Evolutionary conservation across 1,140 invertebrate species (phyloP), one percentile per base, ranked within the genome.

Genomic region (Zaprionus vittiger): DNA sequence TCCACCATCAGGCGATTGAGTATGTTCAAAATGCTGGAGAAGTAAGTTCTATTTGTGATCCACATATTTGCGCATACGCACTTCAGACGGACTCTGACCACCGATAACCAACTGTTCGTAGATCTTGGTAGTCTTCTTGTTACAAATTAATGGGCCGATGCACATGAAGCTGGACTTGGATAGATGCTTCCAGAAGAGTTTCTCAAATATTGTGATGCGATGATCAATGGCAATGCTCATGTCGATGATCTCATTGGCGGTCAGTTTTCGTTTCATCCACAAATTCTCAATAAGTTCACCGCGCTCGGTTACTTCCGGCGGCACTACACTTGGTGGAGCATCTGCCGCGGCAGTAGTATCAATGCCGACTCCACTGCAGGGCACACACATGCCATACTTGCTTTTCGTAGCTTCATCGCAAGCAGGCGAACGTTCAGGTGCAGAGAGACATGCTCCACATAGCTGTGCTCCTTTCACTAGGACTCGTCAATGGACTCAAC

Each of bases 161-260:
- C 91, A 84, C 91, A 92, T 91, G 41, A 90, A 90, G 52, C 73
- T 83, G 3, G 91, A 81, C 57, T 91, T 86, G 22, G 91, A 83
- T 20, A 92, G 65, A 56, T 86, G 91, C 26, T 91, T 82, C 91
- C 91, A 92, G 59, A 86, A 92, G n/a, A 92, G 84, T 73, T 92
- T 92, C 67, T 92, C 91, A 37, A 92, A 92, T 17, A 92, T 90
- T n/a, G 91, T 92, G 2, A 69, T 79, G 0, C 85, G 77, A 37
- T 90, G 81, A 54, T 90, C 86, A 20, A 91, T 91, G 57, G 85
- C 85, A 81, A 91, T 91, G 54, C 77, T 85, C 14, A 90, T 59
- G 7, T 90, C 85, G 12, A 90, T 90, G 41, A 90, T 54, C 41
- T 90, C 86, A 26, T 85, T 91, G 20, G 82, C 44, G 12, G 7